A percentile compares a stretch with the other conserved stretches of the same genome.
Evolutionary conservation across 1,140 invertebrate species (phyloP).

Genomic region (Phortica variegata): DNA sequence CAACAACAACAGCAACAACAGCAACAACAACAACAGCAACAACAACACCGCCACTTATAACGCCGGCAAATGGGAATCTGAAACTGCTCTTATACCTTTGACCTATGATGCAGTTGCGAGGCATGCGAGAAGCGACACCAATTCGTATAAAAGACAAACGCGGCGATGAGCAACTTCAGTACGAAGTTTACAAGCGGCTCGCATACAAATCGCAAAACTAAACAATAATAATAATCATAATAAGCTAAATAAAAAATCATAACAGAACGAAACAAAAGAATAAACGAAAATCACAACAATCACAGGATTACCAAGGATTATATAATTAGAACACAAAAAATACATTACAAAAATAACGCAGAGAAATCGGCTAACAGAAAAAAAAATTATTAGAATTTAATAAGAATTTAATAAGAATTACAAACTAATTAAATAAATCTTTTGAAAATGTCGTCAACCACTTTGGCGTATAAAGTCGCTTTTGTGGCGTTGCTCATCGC

Average conservation of each 20-base stretch:
- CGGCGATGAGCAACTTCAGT: slow-evolving; percentile 8
- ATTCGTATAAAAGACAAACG: slow-evolving; percentile 13
- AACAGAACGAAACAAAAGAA: not conserved
- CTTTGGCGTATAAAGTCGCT: slow-evolving; percentile 10
- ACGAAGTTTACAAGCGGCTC: slow-evolving; percentile 11
- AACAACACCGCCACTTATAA: too few relatives aligned
- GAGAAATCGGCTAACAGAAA: too few relatives aligned
- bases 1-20: too few relatives aligned
- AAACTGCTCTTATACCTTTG: slow-evolving; percentile 6
- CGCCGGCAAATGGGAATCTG: slow-evolving; percentile 6
- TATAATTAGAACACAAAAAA: slow-evolving; percentile 9
- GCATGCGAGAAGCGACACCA: slow-evolving; percentile 3
- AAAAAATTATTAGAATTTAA: too few relatives aligned
- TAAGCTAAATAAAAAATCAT: not conserved
- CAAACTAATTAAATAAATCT: slow-evolving; percentile 2
- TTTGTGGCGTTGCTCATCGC: slow-evolving; percentile 13
- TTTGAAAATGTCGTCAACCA: slow-evolving; percentile 13
- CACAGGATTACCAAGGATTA: too few relatives aligned
- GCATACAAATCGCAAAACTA: slow-evolving; percentile 3
- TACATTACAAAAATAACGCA: slow-evolving; percentile 6
- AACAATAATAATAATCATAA: not conserved
- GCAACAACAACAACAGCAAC: too few relatives aligned
- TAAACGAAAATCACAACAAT: too few relatives aligned
- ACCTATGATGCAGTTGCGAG: slow-evolving; percentile 11
- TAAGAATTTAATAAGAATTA: too few relatives aligned